A percentile compares a stretch with the other conserved stretches of the same genome.
phyloP scores from a whole-genome alignment of 2,113 vertebrate species.

The Urocynchramus pylzowi region DNA sequence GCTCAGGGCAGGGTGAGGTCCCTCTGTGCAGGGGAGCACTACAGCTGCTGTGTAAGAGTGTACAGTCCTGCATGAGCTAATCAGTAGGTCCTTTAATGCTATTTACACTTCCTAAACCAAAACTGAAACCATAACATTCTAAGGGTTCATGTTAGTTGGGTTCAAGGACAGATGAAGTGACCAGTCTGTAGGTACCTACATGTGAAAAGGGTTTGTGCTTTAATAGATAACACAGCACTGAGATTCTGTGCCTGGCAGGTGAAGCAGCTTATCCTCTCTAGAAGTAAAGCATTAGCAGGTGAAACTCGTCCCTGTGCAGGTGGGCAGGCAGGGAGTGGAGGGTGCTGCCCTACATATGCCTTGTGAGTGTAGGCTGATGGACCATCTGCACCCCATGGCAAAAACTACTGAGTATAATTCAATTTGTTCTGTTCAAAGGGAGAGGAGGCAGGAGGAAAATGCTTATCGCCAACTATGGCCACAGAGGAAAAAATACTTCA shows the following conservation, averaged over 20 bases:
- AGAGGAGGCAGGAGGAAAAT: neutral
- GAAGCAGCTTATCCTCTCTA: neutral
- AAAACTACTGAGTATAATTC: neutral
- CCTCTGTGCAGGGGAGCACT: neutral
- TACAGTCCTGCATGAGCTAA: accelerated
- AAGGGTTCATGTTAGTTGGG: neutral
- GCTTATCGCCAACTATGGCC: neutral
- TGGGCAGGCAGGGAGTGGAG: neutral
- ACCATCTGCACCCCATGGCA: neutral
- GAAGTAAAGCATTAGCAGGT: neutral
- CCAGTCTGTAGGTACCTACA: neutral
- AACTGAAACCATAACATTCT: neutral
- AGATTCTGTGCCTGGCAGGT: neutral
- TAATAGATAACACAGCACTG: neutral
- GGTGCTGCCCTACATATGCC: neutral
- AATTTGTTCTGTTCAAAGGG: neutral
- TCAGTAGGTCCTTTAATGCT: accelerated
- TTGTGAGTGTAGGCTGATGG: neutral
- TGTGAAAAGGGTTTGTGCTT: neutral
- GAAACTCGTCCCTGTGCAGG: neutral
- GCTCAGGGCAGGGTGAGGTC: neutral
- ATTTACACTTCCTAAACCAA: neutral
- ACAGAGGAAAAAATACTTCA: accelerated
- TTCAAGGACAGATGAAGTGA: neutral
- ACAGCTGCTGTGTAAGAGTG: neutral